Percentiles rank a stretch among this genome's conserved stretches.
These are phyloP conservation scores for Eledona agricola DNA, from an alignment of 2,888 invertebrate genomes.

Conservation along the genomic window DNA sequence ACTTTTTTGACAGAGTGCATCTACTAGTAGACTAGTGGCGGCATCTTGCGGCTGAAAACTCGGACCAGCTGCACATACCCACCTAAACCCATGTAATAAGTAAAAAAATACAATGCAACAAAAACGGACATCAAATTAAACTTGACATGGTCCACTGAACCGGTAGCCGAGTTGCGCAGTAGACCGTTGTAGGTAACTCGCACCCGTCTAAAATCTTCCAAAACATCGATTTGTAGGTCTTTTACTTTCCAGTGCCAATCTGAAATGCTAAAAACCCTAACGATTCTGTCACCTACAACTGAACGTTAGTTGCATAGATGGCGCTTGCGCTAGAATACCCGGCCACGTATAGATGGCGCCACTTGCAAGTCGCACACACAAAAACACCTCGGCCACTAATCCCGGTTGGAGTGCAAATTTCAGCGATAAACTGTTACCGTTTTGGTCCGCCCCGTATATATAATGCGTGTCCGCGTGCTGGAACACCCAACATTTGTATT, in stretches of 20 bases:
- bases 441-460: conserved; percentile 67
- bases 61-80: no score
- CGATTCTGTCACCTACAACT: conserved; percentile 66
- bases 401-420: conserved; percentile 65
- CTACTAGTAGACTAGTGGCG: conserved; percentile 65
- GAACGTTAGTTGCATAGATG: conserved; percentile 13
- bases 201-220: conserved; percentile 70
- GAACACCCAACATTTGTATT: conserved; percentile 39
- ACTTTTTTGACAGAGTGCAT: conserved; percentile 66
- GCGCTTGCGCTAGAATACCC: conserved; percentile 47
- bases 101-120: conserved; percentile 2
- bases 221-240: conserved; percentile 69
- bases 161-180: conserved; percentile 57
- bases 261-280: conserved; percentile 59
- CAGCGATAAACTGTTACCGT: conserved; percentile 67
- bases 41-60: conserved; percentile 70
- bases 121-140: conserved; percentile 68
- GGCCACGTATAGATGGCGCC: conserved; percentile 64
- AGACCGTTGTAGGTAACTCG: conserved; percentile 76
- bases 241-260: conserved; percentile 68
- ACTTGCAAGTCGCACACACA: conserved; percentile 63
- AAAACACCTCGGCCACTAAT: conserved; percentile 66
- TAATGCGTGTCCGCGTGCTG: conserved; percentile 61
- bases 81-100: no score
- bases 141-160: conserved; percentile 61